phyloP scores from a whole-genome alignment of 2,113 vertebrate species.

The Gallinago undulata region DNA sequence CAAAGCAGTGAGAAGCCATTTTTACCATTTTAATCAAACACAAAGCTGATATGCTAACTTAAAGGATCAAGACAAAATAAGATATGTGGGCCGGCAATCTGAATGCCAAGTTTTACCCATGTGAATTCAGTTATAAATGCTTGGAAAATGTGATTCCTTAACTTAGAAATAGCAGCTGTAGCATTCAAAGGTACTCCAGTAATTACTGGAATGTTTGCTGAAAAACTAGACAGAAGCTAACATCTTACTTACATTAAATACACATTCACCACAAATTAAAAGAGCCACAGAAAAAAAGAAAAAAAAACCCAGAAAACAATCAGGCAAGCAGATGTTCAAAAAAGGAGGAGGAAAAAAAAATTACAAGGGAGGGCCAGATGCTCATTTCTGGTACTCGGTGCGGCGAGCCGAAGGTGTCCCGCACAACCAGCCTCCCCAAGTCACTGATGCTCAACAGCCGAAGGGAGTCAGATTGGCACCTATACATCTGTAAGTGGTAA shows the following conservation, averaged over 20 bases:
- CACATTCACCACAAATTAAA: conserved; percentile 57
- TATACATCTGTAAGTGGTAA: conserved; percentile 18
- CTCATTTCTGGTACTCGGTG: not conserved
- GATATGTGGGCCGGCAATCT: not conserved
- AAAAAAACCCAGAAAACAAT: conserved; percentile 13
- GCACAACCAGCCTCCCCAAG: not conserved
- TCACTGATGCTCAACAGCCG: not conserved
- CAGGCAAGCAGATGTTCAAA: conserved; percentile 28
- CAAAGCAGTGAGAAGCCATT: not conserved
- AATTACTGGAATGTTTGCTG: conserved; percentile 56
- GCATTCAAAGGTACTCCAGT: conserved; percentile 56
- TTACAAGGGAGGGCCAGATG: not conserved
- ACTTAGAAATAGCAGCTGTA: conserved; percentile 54
- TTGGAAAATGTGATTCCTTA: conserved; percentile 52
- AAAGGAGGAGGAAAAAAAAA: not conserved
- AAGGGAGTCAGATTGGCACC: conserved; percentile 20
- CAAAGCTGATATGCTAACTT: conserved; percentile 3
- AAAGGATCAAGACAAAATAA: conserved; percentile 64
- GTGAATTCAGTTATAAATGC: conserved; percentile 49
- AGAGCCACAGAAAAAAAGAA: conserved; percentile 13
- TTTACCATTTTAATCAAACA: conserved; percentile 38
- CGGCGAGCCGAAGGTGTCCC: not conserved
- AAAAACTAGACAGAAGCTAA: conserved; percentile 62
- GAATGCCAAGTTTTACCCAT: conserved; percentile 48
- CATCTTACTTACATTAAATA: conserved; percentile 68